Base-by-base conservation (phyloP, 2,797 vertebrate genomes). In the Morus bassanus region DNA sequence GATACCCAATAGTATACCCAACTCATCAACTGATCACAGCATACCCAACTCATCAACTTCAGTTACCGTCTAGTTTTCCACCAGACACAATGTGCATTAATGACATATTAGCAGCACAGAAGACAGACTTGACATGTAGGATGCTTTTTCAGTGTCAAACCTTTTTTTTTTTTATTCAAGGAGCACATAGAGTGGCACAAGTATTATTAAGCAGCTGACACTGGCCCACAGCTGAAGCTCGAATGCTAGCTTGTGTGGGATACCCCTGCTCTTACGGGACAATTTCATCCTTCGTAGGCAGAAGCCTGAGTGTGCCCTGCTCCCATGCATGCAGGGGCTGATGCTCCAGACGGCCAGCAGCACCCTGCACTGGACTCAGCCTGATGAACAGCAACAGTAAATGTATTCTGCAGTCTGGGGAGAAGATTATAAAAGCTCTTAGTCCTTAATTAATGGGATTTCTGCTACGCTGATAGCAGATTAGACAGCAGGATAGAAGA, bases 401-500 rank as follows among this genome's bases (percentile, higher is more conserved):
- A 85, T 18, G 22, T 10, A n/a, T 68, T 85, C 72, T 79, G 60
- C 67, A 88, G 68, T 43, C 87, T 35, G 68, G 22, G 48, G 69
- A 81, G 80, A 89, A 89, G 87, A 85, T 79, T 65, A 35, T 30
- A 73, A 75, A 45, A 87, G 18, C 45, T 43, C 46, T 88, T 76
- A 85, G 80, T 60, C 75, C 57, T 88, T 91, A 95, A 91, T 88
- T 88, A 88, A 82, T 51, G 43, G 22, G n/a, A 74, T 89, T 95
- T 96, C 78, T 89, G 77, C 59, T 88, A 80, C 21, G 72, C 48
- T 92, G 79, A 88, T 45, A 89, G 72, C 72, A 92, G 82, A 95
- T 95, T 92, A 95, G 89, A 67, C 89, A 94, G 88, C 68, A 79
- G 68, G 75, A 89, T 45, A 65, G 89, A 78, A 89, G 39, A n/a